phyloP scores from a whole-genome alignment of 2,797 vertebrate species.

The Gila robusta region DNA sequence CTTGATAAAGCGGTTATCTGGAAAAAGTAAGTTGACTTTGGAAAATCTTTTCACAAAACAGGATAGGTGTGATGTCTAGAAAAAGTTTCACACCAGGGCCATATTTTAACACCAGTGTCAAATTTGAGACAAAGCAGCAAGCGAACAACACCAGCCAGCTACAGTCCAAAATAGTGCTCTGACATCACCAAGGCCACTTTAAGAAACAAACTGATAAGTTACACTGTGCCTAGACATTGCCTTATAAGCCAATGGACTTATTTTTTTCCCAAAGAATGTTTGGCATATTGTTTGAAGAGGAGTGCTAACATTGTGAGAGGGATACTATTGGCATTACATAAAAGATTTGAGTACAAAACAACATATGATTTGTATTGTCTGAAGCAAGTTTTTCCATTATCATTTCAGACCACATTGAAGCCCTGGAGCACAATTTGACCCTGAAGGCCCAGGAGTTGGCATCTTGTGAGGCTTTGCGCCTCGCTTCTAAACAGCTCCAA shows the following conservation, averaged over 20 bases:
- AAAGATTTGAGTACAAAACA: background rate
- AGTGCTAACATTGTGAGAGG: background rate
- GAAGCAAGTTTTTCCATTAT: constrained; percentile 14
- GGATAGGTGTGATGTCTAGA: constrained; percentile 47
- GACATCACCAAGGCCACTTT: constrained; percentile 54
- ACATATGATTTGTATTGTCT: constrained; percentile 3
- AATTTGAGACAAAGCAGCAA: constrained; percentile 45
- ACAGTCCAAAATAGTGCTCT: constrained; percentile 60
- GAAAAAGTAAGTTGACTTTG: constrained; percentile 8
- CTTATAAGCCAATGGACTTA: constrained; percentile 62
- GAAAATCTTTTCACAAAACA: constrained; percentile 48
- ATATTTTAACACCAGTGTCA: constrained; percentile 29
- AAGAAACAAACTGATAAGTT: constrained; percentile 58
- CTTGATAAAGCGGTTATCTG: background rate
- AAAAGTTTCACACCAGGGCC: constrained; percentile 22
- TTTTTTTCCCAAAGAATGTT: constrained; percentile 43
- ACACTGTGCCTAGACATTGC: constrained; percentile 52
- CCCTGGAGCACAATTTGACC: constrained; percentile 75
- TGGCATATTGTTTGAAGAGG: background rate
- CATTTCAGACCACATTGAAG: constrained; percentile 69
- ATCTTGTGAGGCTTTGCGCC: constrained; percentile 62
- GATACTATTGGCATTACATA: background rate
- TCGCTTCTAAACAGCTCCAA: constrained; percentile 67
- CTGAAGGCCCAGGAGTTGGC: constrained; percentile 55
- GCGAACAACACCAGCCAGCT: constrained; percentile 35